phyloP scores from a whole-genome alignment of 2,888 invertebrate genomes.

The Endotricha flammealis region DNA sequence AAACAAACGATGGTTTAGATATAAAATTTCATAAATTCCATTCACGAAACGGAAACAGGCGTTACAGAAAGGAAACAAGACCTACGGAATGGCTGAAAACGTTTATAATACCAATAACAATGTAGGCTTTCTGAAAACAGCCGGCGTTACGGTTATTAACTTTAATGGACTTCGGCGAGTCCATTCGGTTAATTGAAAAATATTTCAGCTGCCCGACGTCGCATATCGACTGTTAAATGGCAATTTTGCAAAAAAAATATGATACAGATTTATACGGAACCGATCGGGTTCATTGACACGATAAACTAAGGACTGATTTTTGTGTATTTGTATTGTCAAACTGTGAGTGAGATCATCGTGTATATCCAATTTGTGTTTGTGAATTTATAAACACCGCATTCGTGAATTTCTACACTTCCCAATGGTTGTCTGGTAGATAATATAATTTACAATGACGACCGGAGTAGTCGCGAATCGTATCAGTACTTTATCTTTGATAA shows the following conservation, averaged over 20 bases:
- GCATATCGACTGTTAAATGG: constrained; percentile 8
- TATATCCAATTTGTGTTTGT: too few species aligned
- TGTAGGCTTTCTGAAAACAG: constrained; percentile 21
- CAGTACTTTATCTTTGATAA: too few species aligned
- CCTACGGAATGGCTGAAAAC: constrained; percentile 24
- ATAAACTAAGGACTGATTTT: background rate
- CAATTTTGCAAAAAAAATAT: constrained; percentile 2
- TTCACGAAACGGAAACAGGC: constrained; percentile 32
- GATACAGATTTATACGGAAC: background rate
- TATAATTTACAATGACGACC: too few species aligned
- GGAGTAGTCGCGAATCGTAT: too few species aligned
- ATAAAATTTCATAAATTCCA: constrained; percentile 27
- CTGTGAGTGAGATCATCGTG: too few species aligned
- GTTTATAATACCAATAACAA: constrained; percentile 28
- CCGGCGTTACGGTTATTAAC: constrained; percentile 30
- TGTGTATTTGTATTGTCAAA: too few species aligned
- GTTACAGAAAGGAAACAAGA: constrained; percentile 37
- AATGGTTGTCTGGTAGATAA: too few species aligned
- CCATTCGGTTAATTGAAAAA: constrained; percentile 43
- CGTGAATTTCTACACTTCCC: too few species aligned
- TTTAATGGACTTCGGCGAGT: constrained; percentile 36
- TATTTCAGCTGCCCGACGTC: constrained; percentile 29
- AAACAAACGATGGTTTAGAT: constrained; percentile 8
- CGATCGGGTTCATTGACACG: constrained; percentile 8
- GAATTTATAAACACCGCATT: too few species aligned